Conservation (phyloP, 2,888 invertebrate species). For the Agrotis segetum region DNA sequence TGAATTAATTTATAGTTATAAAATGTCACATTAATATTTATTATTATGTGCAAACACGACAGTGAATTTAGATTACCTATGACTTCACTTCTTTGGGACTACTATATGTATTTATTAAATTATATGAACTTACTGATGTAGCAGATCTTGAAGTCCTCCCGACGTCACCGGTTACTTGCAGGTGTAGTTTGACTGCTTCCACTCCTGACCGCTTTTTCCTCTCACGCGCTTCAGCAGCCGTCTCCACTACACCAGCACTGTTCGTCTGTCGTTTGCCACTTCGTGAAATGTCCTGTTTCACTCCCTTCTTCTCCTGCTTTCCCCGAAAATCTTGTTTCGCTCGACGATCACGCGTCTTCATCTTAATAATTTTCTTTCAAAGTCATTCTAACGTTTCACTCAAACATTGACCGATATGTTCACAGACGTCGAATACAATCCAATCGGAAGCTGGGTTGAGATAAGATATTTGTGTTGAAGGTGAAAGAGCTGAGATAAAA, state of each 20-base stretch:
- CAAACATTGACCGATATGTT: slow-evolving; percentile 63
- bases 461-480: slow-evolving; percentile 85
- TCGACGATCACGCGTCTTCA: slow-evolving; percentile 84
- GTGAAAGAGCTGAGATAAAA: slow-evolving; percentile 84
- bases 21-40: slow-evolving; percentile 47
- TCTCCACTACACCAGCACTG: slow-evolving; percentile 51
- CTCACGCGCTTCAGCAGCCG: slow-evolving; percentile 68
- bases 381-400: slow-evolving; percentile 68
- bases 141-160: slow-evolving; percentile 88
- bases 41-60: slow-evolving; percentile 28
- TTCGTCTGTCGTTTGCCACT: slow-evolving; percentile 64
- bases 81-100: slow-evolving; percentile 33
- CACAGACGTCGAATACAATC: slow-evolving; percentile 64
- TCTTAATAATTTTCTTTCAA: slow-evolving; percentile 68
- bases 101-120: slow-evolving; percentile 5
- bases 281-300: slow-evolving; percentile 67
- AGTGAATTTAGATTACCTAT: slow-evolving; percentile 36
- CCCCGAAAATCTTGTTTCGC: slow-evolving; percentile 73
- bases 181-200: slow-evolving; percentile 86
- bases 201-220: slow-evolving; percentile 84
- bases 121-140: slow-evolving; percentile 77
- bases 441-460: slow-evolving; percentile 76
- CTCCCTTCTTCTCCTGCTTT: slow-evolving; percentile 67
- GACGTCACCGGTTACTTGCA: slow-evolving; percentile 83
- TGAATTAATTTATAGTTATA: slow-evolving; percentile 43